Conservation (phyloP, 1,140 invertebrate species). For the Drosophila hydei region DNA sequence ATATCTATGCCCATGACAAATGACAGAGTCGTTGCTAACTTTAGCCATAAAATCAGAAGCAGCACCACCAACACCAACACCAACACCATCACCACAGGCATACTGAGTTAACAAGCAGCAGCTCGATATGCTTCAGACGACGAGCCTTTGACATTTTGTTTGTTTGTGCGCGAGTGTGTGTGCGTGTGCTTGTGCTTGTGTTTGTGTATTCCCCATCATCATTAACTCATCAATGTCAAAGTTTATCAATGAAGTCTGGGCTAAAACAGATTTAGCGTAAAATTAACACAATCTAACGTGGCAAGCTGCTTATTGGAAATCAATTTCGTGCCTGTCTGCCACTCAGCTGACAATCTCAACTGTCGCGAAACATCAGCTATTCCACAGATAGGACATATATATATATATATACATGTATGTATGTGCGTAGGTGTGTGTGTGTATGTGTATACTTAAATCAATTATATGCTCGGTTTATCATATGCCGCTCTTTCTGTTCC, state of each 20-base stretch:
- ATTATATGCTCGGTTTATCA: conserved; percentile 68
- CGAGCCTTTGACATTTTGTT: conserved; percentile 56
- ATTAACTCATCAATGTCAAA: conserved; percentile 82
- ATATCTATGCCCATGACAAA: conserved; percentile 59
- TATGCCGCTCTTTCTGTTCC: conserved; percentile 19
- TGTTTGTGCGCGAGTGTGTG: conserved; percentile 25
- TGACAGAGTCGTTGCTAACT: conserved; percentile 63
- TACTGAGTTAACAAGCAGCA: conserved; percentile 37
- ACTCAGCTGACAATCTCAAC: conserved; percentile 34
- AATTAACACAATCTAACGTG: conserved; percentile 77
- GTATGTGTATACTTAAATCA: conserved; percentile 63
- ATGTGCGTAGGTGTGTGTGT: conserved; percentile 21
- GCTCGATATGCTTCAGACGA: conserved; percentile 8
- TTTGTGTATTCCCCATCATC: conserved; percentile 61
- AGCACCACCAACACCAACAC: neutral
- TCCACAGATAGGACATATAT: neutral
- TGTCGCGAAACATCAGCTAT: conserved; percentile 15
- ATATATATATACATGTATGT: conserved; percentile 34
- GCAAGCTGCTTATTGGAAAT: conserved; percentile 67
- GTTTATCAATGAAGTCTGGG: conserved; percentile 71
- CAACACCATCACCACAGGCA: neutral
- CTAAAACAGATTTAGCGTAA: conserved; percentile 79
- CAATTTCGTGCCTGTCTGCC: conserved; percentile 65
- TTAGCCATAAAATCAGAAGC: conserved; percentile 58
- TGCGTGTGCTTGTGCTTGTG: conserved; percentile 31